Conservation (phyloP, 2,797 vertebrate genomes). For the Girardinus metallicus region DNA sequence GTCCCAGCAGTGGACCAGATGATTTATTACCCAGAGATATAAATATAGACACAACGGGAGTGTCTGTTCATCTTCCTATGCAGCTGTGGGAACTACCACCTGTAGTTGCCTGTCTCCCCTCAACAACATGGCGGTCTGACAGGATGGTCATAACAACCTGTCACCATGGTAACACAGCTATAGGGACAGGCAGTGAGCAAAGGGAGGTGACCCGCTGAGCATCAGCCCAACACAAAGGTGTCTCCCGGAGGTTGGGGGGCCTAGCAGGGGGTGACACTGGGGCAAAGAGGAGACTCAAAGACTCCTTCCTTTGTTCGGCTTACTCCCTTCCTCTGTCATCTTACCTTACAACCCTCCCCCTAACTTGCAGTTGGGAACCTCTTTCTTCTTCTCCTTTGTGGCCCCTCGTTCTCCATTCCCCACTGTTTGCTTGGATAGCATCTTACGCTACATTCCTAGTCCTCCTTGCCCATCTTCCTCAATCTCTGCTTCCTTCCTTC, state of each 20-base stretch:
- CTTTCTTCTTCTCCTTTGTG: slow-evolving; percentile 59
- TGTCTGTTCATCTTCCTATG: slow-evolving; percentile 5
- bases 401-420: slow-evolving; percentile 7
- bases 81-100: slow-evolving; percentile 63
- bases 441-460: slow-evolving; percentile 40
- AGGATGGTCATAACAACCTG: slow-evolving; percentile 61
- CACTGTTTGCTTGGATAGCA: slow-evolving; percentile 45
- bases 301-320: slow-evolving; percentile 65
- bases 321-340: slow-evolving; percentile 61
- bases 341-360: slow-evolving; percentile 67
- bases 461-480: slow-evolving; percentile 22
- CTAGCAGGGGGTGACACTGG: slow-evolving; percentile 41
- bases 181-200: slow-evolving; percentile 51
- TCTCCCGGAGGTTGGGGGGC: slow-evolving; percentile 64
- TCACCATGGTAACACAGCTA: slow-evolving; percentile 62
- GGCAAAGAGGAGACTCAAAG: slow-evolving; percentile 28
- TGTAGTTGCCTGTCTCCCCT: slow-evolving; percentile 61
- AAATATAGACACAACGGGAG: not conserved
- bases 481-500: slow-evolving; percentile 4
- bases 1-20: not conserved
- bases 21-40: not conserved
- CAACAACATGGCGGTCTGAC: slow-evolving; percentile 72
- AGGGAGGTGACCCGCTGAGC: slow-evolving; percentile 68
- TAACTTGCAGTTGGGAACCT: slow-evolving; percentile 57
- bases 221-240: slow-evolving; percentile 76